Base-by-base conservation (phyloP, 2,113 vertebrate genomes). In the Mionectes macconnelli region DNA sequence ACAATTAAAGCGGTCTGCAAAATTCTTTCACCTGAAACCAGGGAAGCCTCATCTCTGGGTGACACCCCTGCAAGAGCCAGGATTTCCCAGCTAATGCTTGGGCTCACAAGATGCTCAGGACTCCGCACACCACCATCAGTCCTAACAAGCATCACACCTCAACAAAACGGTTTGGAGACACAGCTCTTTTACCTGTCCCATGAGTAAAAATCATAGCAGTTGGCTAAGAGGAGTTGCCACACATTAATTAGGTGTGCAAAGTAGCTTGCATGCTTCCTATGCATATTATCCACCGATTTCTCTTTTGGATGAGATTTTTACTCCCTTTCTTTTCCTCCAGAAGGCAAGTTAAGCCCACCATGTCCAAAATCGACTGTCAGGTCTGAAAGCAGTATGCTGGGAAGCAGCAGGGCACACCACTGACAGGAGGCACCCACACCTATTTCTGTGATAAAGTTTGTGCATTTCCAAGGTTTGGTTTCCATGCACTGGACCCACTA, bases 391-490 rank as follows among this genome's bases (percentile, higher is more conserved):
- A 4, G 33, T 11, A 2, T 4, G 13, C 22, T 22, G 37, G 13
- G 47, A 52, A 23, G 21, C 23, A 2, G 6, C 8, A 53, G 42
- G 40, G 10, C 42, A 28, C 55, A 33, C 8, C 19, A 22, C 25
- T 16, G 24, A 13, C 39, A 53, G 55, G 21, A 66, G 30, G 31
- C 5, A 3, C 3, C 49, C 4, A 2, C 0, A 0, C 49, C 10
- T 3, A 1, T 31, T 50, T 23, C 56, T 9, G 19, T 14, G 33
- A 25, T 31, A 45, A 28, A 27, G 11, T 27, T 64, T 19, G 37
- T 24, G 14, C 10, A 6, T 70, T 87, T 75, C 49, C 31, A 60
- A 39, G 33, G 19, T 39, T 77, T 35, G 22, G 4, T 49, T 76
- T 62, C 77, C 47, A 22, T 16, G 22, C 4, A 3, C 49, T 4